Evolutionary conservation across 2,888 invertebrate genomes (phyloP).

Genomic region (Petrophora chlorosata): DNA sequence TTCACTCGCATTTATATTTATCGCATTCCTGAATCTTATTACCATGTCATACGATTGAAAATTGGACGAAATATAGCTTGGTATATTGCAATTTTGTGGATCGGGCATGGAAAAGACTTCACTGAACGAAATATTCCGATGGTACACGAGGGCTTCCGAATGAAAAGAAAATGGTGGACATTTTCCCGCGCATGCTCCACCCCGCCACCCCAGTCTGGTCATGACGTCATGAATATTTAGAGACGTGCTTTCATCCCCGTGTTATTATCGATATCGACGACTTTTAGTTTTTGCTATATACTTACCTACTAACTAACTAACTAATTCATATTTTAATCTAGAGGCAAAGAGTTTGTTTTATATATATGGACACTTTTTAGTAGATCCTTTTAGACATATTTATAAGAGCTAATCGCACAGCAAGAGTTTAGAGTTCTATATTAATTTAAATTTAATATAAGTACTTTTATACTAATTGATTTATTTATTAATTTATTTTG

Average conservation of each 20-base stretch:
- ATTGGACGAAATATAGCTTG: background rate
- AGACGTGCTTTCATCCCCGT: slow-evolving; percentile 47
- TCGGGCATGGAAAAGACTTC: slow-evolving; percentile 35
- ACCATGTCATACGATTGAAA: background rate
- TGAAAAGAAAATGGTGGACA: slow-evolving; percentile 57
- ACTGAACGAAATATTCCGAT: slow-evolving; percentile 47
- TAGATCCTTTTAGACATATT: no score
- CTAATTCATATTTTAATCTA: no score
- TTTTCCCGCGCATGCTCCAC: slow-evolving; percentile 67
- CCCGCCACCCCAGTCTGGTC: slow-evolving; percentile 41
- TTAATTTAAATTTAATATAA: no score
- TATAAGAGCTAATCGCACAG: no score
- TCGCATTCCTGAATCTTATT: background rate
- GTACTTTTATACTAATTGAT: no score
- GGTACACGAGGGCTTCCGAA: slow-evolving; percentile 47
- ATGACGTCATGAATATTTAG: slow-evolving; percentile 62
- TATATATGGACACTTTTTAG: no score
- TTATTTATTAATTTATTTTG: no score
- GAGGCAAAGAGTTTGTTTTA: no score
- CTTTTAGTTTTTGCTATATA: background rate
- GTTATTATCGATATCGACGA: slow-evolving; percentile 40
- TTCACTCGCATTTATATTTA: no score
- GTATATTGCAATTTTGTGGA: background rate
- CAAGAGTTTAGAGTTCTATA: no score
- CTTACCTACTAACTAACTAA: no score